phyloP scores from a whole-genome alignment of 2,888 invertebrate genomes.

The Ceraclea dissimilis region DNA sequence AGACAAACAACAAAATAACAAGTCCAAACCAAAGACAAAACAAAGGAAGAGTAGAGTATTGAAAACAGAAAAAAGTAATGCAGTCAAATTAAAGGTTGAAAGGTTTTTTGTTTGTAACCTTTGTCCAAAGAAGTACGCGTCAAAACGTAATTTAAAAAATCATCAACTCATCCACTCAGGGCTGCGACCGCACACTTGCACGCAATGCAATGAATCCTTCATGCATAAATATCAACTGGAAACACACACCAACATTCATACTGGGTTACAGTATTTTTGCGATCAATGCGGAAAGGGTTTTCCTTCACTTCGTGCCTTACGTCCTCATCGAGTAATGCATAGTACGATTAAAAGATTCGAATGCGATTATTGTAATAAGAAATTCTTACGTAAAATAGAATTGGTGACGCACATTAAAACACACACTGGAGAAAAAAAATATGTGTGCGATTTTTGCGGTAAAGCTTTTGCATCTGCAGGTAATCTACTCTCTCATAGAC shows the following conservation, averaged over 20 bases:
- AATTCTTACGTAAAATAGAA: not conserved
- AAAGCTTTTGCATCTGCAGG: not conserved
- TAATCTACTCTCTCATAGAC: not conserved
- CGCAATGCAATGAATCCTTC: not conserved
- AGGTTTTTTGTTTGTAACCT: not conserved
- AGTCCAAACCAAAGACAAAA: no score
- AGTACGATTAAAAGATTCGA: not conserved
- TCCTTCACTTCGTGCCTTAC: not conserved
- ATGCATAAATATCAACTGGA: not conserved
- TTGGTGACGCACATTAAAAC: not conserved
- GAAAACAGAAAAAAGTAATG: not conserved
- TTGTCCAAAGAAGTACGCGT: not conserved
- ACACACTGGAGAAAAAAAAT: not conserved
- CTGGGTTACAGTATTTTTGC: not conserved
- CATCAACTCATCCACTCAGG: not conserved
- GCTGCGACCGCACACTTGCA: not conserved
- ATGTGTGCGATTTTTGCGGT: slow-evolving; percentile 1
- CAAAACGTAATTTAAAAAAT: not conserved
- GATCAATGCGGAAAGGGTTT: not conserved
- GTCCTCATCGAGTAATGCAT: not conserved
- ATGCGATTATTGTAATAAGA: not conserved
- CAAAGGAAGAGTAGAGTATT: no score
- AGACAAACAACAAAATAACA: no score
- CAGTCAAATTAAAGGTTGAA: not conserved
- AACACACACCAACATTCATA: not conserved